A percentile compares a stretch with the other conserved stretches of the same genome.
phyloP scores from a whole-genome alignment of 2,888 invertebrate genomes.

The Girardia tigrina region DNA sequence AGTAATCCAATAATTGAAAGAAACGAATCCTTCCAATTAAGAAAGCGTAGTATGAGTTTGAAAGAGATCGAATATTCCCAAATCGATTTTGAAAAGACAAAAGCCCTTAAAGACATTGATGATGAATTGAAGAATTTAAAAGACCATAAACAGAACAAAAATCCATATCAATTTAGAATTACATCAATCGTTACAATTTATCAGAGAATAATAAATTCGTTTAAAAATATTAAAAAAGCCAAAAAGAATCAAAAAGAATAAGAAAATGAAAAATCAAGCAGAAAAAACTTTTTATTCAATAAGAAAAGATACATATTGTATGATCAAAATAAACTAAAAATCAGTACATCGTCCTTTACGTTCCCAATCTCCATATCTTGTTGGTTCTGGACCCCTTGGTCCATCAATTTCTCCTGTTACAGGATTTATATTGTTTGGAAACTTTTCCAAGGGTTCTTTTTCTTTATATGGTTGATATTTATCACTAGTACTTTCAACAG shows the following conservation, averaged over 20 bases:
- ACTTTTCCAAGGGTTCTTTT: slow-evolving; percentile 65
- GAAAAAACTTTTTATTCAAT: neutral
- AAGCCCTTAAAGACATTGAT: neutral
- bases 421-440: slow-evolving; percentile 76
- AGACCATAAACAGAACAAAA: neutral
- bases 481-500: slow-evolving; percentile 3
- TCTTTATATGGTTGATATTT: slow-evolving; percentile 60
- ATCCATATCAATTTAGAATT: neutral
- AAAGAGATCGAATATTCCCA: neutral
- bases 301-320: no score
- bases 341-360: slow-evolving; percentile 88
- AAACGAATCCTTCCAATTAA: neutral
- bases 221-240: neutral
- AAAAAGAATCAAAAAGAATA: neutral
- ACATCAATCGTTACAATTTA: neutral
- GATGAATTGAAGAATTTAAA: neutral
- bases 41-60: neutral
- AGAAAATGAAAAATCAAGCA: neutral
- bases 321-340: slow-evolving; percentile 62
- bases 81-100: neutral
- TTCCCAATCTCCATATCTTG: slow-evolving; percentile 98
- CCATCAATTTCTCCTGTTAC: slow-evolving; percentile 84
- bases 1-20: neutral
- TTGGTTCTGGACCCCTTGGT: slow-evolving; percentile 90
- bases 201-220: neutral